Evolutionary conservation across 2,888 invertebrate species (phyloP), one percentile per base, ranked within the genome.

Genomic region (Sericinus montela): DNA sequence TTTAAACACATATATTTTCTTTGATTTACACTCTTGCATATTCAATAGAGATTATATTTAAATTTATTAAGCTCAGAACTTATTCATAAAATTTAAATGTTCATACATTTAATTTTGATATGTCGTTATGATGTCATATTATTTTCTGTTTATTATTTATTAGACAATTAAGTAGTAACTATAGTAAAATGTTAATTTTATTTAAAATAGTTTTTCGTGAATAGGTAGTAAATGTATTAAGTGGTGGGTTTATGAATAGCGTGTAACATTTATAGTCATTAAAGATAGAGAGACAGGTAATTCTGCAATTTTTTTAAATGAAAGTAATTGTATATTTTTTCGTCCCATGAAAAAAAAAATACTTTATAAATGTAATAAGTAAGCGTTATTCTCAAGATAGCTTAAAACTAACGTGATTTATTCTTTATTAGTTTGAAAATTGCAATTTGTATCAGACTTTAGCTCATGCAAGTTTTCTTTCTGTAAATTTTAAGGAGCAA

Each of bases 271-370:
- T 15, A 38, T 42, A 48, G 32, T 38, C 43, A 34, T 44, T 40
- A 45, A 36, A 41, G 37, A 29, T 48, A 13, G 13, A 5, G 30
- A 15, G 10, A 25, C 29, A 35, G 44, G 44, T 9, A 29, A 49
- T 49, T 49, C 44, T 53, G 51, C 38, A 47, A 46, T 3, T 13
- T 13, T 32, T n/a, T n/a, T n/a, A n/a, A n/a, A n/a, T n/a, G n/a
- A n/a, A n/a, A n/a, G n/a, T n/a, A n/a, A n/a, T n/a, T n/a, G n/a
- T n/a, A n/a, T n/a, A n/a, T n/a, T n/a, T n/a, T n/a, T n/a, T n/a
- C n/a, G n/a, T n/a, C n/a, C n/a, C n/a, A n/a, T n/a, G n/a, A n/a
- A n/a, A n/a, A n/a, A n/a, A n/a, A n/a, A n/a, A n/a, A n/a, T n/a
- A n/a, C n/a, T n/a, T n/a, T n/a, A n/a, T n/a, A n/a, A n/a, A n/a